phyloP scores from a whole-genome alignment of 2,797 vertebrate genomes.

The Enteromius anoplus region DNA sequence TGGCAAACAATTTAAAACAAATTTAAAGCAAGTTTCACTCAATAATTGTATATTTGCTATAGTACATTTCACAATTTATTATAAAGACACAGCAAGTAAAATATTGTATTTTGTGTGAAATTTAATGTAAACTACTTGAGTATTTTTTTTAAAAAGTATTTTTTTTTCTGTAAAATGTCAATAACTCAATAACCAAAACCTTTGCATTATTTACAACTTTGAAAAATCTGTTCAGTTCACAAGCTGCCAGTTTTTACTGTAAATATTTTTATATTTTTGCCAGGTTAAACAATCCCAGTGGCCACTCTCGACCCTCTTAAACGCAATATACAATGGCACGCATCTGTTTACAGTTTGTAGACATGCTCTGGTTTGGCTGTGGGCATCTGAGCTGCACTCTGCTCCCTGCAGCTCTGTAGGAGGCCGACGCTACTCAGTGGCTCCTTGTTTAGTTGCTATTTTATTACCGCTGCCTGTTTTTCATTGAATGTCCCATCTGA shows the following conservation, averaged over 20 bases:
- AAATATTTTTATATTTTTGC: neutral
- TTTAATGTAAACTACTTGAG: neutral
- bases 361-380: constrained; percentile 47
- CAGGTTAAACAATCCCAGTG: neutral
- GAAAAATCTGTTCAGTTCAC: neutral
- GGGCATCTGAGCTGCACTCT: constrained; percentile 47
- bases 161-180: neutral
- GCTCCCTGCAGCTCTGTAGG: constrained; percentile 55
- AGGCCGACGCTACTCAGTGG: constrained; percentile 64
- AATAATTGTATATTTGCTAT: neutral
- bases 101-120: neutral
- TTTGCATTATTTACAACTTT: neutral
- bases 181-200: neutral
- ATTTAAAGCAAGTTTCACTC: neutral
- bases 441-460: constrained; percentile 70
- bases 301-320: constrained; percentile 15
- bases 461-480: constrained; percentile 73
- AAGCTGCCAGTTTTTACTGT: neutral
- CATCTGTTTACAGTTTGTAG: constrained; percentile 63
- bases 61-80: neutral
- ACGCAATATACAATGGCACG: constrained; percentile 47
- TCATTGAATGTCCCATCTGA: constrained; percentile 74
- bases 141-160: neutral
- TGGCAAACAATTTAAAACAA: neutral
- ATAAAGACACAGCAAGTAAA: neutral